Evolutionary conservation across 92 coral and sea anemone genomes (phyloP), one percentile per base, ranked within the genome.

Genomic region (Epizoanthus illoricatus): DNA sequence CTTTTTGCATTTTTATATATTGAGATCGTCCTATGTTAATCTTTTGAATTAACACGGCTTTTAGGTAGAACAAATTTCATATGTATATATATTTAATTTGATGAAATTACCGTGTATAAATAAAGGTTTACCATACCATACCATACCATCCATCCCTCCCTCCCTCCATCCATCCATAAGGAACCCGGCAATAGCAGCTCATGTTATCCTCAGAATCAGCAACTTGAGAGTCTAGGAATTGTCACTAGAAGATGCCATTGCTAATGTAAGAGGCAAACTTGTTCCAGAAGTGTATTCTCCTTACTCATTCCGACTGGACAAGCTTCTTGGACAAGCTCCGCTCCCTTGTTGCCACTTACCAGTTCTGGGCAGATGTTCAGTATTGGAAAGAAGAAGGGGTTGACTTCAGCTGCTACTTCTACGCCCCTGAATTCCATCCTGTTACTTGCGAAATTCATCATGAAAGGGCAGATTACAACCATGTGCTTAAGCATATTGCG

Each of bases 251-350:
- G 80, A 79, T 55, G 61, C 59, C 52, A 73, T 49, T 80, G 84
- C 89, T 39, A n/a, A 41, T 24, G 40, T 87, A 5, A 41, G 94
- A 59, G 78, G 86, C 0, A 81, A 40, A 5, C 69, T 87, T 18
- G 94, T 85, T 0, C 91, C 94, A 33, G 55, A 54, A 19, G 90
- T 90, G 13, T 73, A 91, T 56, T 40, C 81, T 15, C 88, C 94
- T 1, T 79, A 39, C 73, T 85, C 85, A 36, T 88, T 91, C 65
- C 47, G 87, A 18, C 24, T 61, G 7, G 82, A 91, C 56, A 76
- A 86, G 68, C 28, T 76, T 83, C 36, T 66, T 89, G 28, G 82
- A 85, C 65, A 87, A 83, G 73, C 55, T 79, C 57, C 73, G 85
- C 19, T 85, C 94, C 15, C 43, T 90, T 24, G 89, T 90, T 11